A percentile compares a stretch with the other conserved stretches of the same genome.
Conservation (phyloP, 2,797 vertebrate genomes). For the Artibeus lituratus region DNA sequence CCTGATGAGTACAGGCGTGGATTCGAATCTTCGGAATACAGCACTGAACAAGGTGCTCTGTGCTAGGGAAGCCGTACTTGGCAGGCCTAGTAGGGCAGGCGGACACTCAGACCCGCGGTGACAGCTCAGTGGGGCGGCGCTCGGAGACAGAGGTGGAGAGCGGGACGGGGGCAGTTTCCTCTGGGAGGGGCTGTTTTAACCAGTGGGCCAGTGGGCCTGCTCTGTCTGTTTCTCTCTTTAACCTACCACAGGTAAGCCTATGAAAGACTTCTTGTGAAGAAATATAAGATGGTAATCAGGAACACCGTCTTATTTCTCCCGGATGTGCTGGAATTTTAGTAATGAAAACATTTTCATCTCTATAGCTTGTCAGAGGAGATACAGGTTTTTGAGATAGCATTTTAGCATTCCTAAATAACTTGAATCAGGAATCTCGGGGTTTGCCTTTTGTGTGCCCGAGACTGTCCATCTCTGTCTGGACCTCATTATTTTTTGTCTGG, state of each 20-base stretch:
- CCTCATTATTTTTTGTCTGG: neutral
- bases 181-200: neutral
- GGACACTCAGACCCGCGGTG: neutral
- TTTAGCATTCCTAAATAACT: neutral
- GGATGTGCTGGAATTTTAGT: neutral
- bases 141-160: neutral
- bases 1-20: neutral
- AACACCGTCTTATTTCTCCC: neutral
- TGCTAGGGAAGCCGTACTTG: neutral
- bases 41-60: neutral
- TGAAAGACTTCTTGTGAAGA: neutral
- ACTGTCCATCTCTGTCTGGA: neutral
- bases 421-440: neutral
- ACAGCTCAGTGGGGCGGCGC: neutral
- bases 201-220: neutral
- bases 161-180: fast-evolving
- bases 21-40: neutral
- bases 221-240: neutral
- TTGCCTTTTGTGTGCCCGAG: neutral
- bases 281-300: neutral
- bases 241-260: neutral
- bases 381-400: neutral
- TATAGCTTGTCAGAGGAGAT: neutral
- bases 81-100: neutral
- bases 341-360: neutral